Percentiles rank a stretch among this genome's conserved stretches.
phyloP scores from a whole-genome alignment of 2,113 vertebrate genomes.

The Collichthys lucidus region DNA sequence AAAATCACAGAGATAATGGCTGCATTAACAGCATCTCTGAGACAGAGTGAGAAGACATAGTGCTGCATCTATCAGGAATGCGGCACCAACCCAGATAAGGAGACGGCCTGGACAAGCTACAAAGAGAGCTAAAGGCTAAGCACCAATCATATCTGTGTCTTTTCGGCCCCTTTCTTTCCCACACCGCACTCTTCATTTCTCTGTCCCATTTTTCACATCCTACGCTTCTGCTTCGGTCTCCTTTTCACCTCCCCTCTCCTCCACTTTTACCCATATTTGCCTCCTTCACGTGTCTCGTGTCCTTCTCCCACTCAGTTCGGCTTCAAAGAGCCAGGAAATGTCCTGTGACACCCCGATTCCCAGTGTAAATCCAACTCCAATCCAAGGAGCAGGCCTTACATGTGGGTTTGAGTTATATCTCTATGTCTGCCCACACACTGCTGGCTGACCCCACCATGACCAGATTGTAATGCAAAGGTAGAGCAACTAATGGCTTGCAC shows the following conservation, averaged over 20 bases:
- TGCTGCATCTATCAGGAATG: constrained; percentile 66
- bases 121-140: constrained; percentile 41
- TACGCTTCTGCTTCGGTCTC: not conserved
- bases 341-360: constrained; percentile 2
- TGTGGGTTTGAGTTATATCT: constrained; percentile 40
- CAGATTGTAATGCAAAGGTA: constrained; percentile 26
- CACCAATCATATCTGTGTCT: constrained; percentile 59
- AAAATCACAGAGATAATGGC: constrained; percentile 65
- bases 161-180: constrained; percentile 38
- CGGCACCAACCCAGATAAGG: constrained; percentile 57
- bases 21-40: constrained; percentile 62
- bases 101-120: constrained; percentile 45
- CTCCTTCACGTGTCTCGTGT: constrained; percentile 14
- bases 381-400: constrained; percentile 3
- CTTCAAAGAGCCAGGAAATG: constrained; percentile 34
- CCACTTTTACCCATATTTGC: constrained; percentile 15
- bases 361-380: constrained; percentile 34
- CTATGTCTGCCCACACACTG: constrained; percentile 26
- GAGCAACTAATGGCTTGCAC: constrained; percentile 15
- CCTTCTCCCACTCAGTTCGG: constrained; percentile 30
- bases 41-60: constrained; percentile 42
- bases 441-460: constrained; percentile 52
- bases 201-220: constrained; percentile 47
- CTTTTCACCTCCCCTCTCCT: constrained; percentile 15
- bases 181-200: constrained; percentile 36